These are phyloP conservation scores for Myripristis jacobus DNA, from an alignment of 2,797 vertebrate species.

Conservation along the genomic window DNA sequence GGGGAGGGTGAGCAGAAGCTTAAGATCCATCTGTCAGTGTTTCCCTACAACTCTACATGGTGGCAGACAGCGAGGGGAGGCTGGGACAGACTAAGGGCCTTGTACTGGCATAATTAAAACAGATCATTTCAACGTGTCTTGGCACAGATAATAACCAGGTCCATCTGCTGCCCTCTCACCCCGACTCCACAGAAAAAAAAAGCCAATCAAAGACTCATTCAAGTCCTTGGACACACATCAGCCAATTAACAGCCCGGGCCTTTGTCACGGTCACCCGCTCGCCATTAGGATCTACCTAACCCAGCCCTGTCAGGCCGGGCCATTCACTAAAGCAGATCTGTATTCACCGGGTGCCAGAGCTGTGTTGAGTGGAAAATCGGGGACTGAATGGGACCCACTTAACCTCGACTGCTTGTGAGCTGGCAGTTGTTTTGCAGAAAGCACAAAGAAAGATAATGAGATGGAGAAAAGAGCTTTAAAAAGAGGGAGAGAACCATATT, in stretches of 20 bases:
- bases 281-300: constrained; percentile 30
- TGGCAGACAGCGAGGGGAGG: constrained; percentile 50
- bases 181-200: not conserved
- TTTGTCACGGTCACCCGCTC: constrained; percentile 15
- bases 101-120: constrained; percentile 66
- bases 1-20: constrained; percentile 37
- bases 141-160: constrained; percentile 35
- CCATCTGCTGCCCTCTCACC: constrained; percentile 12
- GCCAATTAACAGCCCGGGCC: constrained; percentile 41
- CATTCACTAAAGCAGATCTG: constrained; percentile 38
- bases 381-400: constrained; percentile 9
- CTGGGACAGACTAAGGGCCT: constrained; percentile 44
- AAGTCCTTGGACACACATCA: constrained; percentile 19
- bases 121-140: constrained; percentile 50
- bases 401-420: not conserved
- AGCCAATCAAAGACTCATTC: constrained; percentile 54
- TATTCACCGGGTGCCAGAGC: constrained; percentile 46
- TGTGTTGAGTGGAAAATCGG: constrained; percentile 35
- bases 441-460: not conserved
- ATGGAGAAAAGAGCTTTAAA: not conserved
- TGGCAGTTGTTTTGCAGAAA: not conserved
- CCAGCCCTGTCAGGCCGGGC: constrained; percentile 20
- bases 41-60: constrained; percentile 47
- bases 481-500: not conserved
- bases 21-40: constrained; percentile 69